Evolutionary conservation across 2,888 invertebrate species (phyloP).

Genomic region (Galerucella nymphaeae): DNA sequence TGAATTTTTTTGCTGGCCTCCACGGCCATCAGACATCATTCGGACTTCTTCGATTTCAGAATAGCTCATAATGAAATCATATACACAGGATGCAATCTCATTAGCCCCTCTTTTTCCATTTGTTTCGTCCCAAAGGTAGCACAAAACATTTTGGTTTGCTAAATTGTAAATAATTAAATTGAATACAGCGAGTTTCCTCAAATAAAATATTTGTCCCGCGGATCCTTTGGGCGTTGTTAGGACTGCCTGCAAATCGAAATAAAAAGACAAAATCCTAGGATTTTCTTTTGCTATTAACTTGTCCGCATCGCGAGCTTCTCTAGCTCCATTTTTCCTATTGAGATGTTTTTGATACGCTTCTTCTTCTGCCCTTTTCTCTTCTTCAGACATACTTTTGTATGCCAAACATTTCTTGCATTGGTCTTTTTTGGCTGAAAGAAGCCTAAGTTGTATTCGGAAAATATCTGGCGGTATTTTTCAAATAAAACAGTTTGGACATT

Average conservation of each 20-base stretch:
- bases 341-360: conserved; percentile 38
- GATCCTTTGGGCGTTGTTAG: conserved; percentile 51
- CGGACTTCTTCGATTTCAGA: conserved; percentile 29
- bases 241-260: conserved; percentile 56
- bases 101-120: conserved; percentile 54
- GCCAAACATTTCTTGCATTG: conserved; percentile 51
- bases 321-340: conserved; percentile 46
- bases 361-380: conserved; percentile 39
- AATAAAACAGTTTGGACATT: conserved; percentile 32
- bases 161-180: conserved; percentile 39
- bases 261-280: conserved; percentile 47
- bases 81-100: conserved; percentile 52
- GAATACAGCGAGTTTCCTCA: conserved; percentile 54
- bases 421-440: conserved; percentile 50
- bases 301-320: conserved; percentile 49
- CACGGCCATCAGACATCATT: conserved; percentile 46
- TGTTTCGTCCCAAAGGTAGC: conserved; percentile 55
- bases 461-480: conserved; percentile 27
- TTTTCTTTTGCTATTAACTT: conserved; percentile 44
- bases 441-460: conserved; percentile 48
- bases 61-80: conserved; percentile 38
- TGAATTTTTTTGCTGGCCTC: conserved; percentile 31
- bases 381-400: conserved; percentile 37
- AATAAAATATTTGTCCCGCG: conserved; percentile 52
- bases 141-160: conserved; percentile 48